These are phyloP conservation scores for Lasius platythorax DNA, from an alignment of 2,888 invertebrate genomes.

Conservation along the genomic window DNA sequence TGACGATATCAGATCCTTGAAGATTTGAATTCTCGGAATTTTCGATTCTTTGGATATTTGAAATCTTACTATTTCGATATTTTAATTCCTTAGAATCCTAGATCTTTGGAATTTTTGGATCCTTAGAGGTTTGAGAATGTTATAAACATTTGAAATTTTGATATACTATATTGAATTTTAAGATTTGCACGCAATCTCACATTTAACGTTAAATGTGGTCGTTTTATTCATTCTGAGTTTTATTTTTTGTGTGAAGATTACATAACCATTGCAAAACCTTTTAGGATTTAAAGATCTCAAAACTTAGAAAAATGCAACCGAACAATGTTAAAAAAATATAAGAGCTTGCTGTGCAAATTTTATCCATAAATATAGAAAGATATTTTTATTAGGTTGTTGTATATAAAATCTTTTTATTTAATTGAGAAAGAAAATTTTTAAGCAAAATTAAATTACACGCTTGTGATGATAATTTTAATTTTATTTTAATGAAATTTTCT, in stretches of 20 bases:
- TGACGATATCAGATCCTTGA: background rate
- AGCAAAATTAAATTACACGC: background rate
- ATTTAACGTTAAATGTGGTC: background rate
- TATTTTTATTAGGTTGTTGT: slow-evolving; percentile 36
- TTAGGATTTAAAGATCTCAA: slow-evolving; percentile 13
- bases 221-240: background rate
- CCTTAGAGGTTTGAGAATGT: background rate
- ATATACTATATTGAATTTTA: background rate
- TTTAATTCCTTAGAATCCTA: slow-evolving; percentile 29
- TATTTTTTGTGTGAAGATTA: background rate
- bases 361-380: background rate
- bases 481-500: background rate
- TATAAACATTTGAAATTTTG: background rate
- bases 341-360: slow-evolving; percentile 10
- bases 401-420: background rate
- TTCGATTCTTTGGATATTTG: slow-evolving; percentile 42
- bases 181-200: background rate
- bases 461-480: slow-evolving; percentile 3
- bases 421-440: background rate
- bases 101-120: slow-evolving; percentile 30
- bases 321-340: slow-evolving; percentile 22
- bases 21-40: slow-evolving; percentile 21
- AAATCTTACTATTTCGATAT: slow-evolving; percentile 11
- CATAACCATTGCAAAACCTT: background rate
- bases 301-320: background rate